Base-by-base conservation (phyloP, 2,797 vertebrate species). In the Rhabdophis nuchalis region DNA sequence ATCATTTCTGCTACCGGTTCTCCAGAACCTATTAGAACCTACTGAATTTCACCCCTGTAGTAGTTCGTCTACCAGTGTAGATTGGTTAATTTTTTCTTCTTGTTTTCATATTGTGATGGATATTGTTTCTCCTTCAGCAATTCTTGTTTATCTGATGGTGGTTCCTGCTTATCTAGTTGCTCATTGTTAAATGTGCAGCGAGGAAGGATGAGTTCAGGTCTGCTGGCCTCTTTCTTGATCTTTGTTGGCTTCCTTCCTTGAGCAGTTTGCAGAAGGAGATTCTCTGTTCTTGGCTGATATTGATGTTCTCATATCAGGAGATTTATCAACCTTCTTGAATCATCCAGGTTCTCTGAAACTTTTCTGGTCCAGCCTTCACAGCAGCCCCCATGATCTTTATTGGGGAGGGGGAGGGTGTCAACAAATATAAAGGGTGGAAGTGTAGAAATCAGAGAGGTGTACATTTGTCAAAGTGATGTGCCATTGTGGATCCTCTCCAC, bases 401-500 rank as follows among this genome's bases (percentile, higher is more conserved):
- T 29, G 93, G 91, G 90, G 88, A n/a, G n/a, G n/a, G n/a, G n/a
- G n/a, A n/a, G n/a, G 88, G 91, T 86, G 18, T 53, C 53, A 88
- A 91, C 57, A 29, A 52, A 60, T 1, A 54, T 11, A 61, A 18
- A 89, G 41, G 29, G 14, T 88, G 11, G 61, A 95, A 93, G 94
- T 93, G 92, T 0, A 88, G 94, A 96, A 96, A 94, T 91, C 92
- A 95, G 64, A 4, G 29, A 93, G 93, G 94, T 96, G 95, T 94
- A 93, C 90, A 87, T 18, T 89, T 0, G 64, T 82, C 93, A 93
- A 53, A 85, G 91, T 85, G 86, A 95, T 23, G 77, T 92, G 92
- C 93, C 93, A 92, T 53, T 72, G 92, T 96, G 95, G 96, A 96
- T 92, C 89, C 58, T 94, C 94, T 96, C 95, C 95, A 91, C 94